Evolutionary conservation across 2,888 invertebrate genomes (phyloP), one percentile per base, ranked within the genome.

Genomic region (Acleris cristana): DNA sequence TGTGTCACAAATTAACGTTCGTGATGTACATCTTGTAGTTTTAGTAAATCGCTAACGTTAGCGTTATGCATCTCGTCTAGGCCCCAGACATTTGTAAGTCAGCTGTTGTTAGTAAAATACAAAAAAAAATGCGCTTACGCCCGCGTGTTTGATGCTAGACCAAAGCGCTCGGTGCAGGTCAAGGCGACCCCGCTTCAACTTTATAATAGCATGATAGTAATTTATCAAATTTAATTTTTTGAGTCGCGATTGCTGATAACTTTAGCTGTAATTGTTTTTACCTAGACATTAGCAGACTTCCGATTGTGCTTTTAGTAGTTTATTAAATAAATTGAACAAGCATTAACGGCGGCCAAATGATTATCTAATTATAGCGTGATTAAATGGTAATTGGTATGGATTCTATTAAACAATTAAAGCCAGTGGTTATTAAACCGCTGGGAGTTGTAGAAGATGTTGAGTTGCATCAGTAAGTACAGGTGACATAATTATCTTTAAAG

Each of bases 161-260:
- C 45, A n/a, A 8, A 18, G n/a, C n/a, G 48, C 48, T n/a, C n/a
- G 45, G 55, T 40, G 19, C 40, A 16, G 78, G 80, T 79, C 80
- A 81, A 79, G 80, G 80, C 56, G 69, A 66, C 69, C 64, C 68
- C 71, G 74, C 75, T 71, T 73, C 73, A 73, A 69, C 71, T 75
- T 78, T 79, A 79, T 79, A 78, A 76, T 73, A 77, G 75, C 79
- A 79, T 79, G 78, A 76, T 73, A 77, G 75, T 74, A 80, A 81
- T 77, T 79, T 80, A 75, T 77, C 74, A 77, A 74, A 80, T 75
- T 76, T 72, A 59, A 65, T 67, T 74, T 74, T 74, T 73, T 75
- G 73, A 67, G 61, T 70, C 56, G 59, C 71, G 71, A 70, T 72
- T 69, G 8, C 18, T 48, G 59, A 69, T 70, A 70, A 73, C 70